These are phyloP conservation scores for Sinosuthora webbiana DNA, from an alignment of 2,113 vertebrate genomes.

Conservation along the genomic window DNA sequence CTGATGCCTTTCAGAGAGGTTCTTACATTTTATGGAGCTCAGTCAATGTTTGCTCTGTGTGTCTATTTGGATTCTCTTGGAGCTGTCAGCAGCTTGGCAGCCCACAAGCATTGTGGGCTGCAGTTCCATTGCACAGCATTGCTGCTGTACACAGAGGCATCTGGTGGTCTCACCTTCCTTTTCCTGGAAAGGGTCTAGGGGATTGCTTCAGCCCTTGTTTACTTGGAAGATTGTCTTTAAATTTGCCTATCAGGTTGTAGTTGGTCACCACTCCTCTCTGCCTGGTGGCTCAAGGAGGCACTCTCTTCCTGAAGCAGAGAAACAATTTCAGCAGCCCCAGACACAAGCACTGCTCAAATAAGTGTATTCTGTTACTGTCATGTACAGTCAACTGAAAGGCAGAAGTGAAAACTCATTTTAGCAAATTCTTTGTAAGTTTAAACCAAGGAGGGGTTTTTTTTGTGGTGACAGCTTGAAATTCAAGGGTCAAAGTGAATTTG, in stretches of 20 bases:
- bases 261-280: not conserved
- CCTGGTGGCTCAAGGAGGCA: not conserved
- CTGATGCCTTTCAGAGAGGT: not conserved
- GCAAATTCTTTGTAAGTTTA: not conserved
- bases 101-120: not conserved
- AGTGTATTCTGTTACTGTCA: not conserved
- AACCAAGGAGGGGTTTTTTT: not conserved
- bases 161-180: not conserved
- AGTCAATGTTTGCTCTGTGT: not conserved
- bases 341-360: not conserved
- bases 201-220: not conserved
- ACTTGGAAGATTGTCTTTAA: not conserved
- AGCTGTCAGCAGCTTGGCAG: not conserved
- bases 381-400: not conserved
- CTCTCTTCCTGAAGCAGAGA: not conserved
- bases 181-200: not conserved
- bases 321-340: not conserved
- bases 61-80: not conserved
- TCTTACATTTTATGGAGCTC: not conserved
- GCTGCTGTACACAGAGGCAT: rapidly evolving
- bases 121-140: not conserved
- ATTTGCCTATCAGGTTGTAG: not conserved
- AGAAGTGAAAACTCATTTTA: not conserved
- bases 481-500: not conserved
- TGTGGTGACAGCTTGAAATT: not conserved